Conservation (phyloP, 53 echinoderm and acorn worm genomes). For the Paracentrotus lividus region DNA sequence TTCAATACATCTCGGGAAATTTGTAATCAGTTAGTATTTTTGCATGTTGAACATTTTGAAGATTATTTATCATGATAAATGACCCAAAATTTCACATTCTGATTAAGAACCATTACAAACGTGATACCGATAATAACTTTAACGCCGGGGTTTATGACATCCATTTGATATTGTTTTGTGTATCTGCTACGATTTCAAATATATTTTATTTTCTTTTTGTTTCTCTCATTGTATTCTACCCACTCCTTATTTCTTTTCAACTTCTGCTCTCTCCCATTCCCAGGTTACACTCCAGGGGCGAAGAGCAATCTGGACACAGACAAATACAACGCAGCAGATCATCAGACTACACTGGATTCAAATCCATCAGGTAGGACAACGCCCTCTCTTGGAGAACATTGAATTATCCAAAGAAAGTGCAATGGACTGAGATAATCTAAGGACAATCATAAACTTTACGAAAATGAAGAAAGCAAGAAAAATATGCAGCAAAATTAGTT, state of each 20-base stretch:
- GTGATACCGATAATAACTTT: neutral
- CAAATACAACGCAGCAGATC: constrained; percentile 60
- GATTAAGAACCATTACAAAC: neutral
- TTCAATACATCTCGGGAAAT: constrained; percentile 55
- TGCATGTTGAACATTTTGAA: neutral
- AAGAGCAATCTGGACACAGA: constrained; percentile 16
- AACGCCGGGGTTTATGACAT: neutral
- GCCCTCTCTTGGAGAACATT: constrained; percentile 62
- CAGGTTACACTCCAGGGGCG: constrained; percentile 57
- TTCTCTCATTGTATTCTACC: neutral
- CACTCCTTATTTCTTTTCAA: neutral
- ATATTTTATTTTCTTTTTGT: neutral
- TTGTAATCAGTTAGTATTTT: constrained; percentile 54
- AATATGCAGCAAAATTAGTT: too few relatives aligned
- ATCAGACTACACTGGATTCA: constrained; percentile 59
- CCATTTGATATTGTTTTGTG: neutral
- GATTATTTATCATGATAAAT: neutral
- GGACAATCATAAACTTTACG: too few relatives aligned
- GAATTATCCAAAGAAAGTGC: too few relatives aligned
- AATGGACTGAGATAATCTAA: too few relatives aligned
- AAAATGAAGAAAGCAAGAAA: too few relatives aligned
- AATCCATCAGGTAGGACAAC: constrained; percentile 58
- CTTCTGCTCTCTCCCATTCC: neutral
- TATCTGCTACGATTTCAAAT: neutral
- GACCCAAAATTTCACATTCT: neutral